These are phyloP conservation scores for Ictidomys tridecemlineatus DNA, from an alignment of 2,113 vertebrate genomes.

Conservation along the genomic window DNA sequence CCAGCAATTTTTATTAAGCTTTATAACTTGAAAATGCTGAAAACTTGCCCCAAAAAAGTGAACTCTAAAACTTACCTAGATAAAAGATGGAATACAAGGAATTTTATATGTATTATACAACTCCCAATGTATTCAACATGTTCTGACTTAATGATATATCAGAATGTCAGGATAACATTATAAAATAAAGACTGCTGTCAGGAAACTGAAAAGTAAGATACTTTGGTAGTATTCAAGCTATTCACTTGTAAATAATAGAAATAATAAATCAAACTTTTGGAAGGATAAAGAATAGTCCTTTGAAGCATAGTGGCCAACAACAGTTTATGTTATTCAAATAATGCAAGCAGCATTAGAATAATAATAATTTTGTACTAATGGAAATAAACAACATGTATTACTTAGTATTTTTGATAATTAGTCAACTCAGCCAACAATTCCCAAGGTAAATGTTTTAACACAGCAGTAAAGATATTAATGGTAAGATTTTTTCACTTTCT, in stretches of 20 bases:
- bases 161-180: slow-evolving; percentile 54
- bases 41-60: neutral
- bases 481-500: slow-evolving; percentile 21
- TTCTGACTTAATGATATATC: slow-evolving; percentile 49
- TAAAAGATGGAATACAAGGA: slow-evolving; percentile 35
- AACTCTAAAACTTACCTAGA: neutral
- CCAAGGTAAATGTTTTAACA: slow-evolving; percentile 31
- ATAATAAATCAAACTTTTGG: slow-evolving; percentile 12
- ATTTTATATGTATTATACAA: neutral
- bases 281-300: slow-evolving; percentile 39
- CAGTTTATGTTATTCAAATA: slow-evolving; percentile 51
- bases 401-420: slow-evolving; percentile 53
- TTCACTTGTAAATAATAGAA: slow-evolving; percentile 54
- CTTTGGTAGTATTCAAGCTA: slow-evolving; percentile 39
- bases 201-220: slow-evolving; percentile 47
- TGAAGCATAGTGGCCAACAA: neutral
- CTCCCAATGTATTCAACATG: neutral
- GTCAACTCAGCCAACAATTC: neutral
- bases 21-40: slow-evolving; percentile 60
- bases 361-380: slow-evolving; percentile 31
- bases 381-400: neutral
- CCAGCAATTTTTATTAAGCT: neutral
- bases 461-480: neutral
- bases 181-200: slow-evolving; percentile 55
- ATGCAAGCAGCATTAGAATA: neutral